Evolutionary conservation across 1,140 invertebrate species (phyloP), one percentile per base, ranked within the genome.

Genomic region (Orchestia grillus): DNA sequence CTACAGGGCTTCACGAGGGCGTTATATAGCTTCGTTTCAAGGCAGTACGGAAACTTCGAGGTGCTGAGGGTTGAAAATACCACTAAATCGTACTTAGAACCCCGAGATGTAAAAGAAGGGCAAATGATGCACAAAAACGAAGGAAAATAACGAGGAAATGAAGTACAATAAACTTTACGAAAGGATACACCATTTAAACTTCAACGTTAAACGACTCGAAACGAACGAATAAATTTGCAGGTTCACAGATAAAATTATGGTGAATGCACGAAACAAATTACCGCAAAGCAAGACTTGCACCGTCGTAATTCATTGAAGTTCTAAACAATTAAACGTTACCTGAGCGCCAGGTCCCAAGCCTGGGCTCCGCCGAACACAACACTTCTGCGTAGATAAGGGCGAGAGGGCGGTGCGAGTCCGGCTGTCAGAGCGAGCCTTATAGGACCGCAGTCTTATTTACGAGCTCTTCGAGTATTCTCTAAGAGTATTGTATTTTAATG

Each of bases 401-500:
- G 28, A 77, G 62, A 77, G 62, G 62, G 62, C 62, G 62, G 62
- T 77, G 62, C 62, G 28, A 3, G 62, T 28, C 11, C 11, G 11
- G 15, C 62, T 77, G 62, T 77, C 62, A 77, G 62, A 19, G 62
- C 62, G 28, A 19, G 62, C 62, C 62, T 77, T 77, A 77, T 77
- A 77, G 11, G 62, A 3, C 62, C 36, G 36, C 62, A 77, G 62
- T 77, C 62, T 77, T 77, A 77, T 77, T 23, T 77, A 77, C 62
- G 62, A 77, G 62, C 62, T 77, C 62, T 77, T 77, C 62, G 62
- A 77, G 62, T 77, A 77, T 77, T 77, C 28, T 77, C 62, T 77
- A 77, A 77, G 62, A 77, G 62, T 77, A 77, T 77, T 77, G 62
- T 36, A 77, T 77, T 77, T 77, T 77, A 77, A 77, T 77, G 62